Evolutionary conservation across 64 coral and sea anemone species (phyloP), one percentile per base, ranked within the genome.

Genomic region (Montipora sp.): DNA sequence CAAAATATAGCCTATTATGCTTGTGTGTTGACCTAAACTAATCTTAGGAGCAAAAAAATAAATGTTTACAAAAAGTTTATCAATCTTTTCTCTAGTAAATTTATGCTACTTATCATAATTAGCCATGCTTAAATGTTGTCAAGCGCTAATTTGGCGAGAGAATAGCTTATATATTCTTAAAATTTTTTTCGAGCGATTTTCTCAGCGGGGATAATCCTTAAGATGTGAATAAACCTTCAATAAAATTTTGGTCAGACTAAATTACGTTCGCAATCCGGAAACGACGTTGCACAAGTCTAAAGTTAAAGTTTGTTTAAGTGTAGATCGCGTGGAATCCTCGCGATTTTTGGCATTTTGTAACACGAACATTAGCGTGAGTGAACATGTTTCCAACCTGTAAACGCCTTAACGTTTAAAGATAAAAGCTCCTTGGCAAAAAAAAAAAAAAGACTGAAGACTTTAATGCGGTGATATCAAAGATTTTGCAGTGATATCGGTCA

Each of bases 371-470:
- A 67, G 82, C 82, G 82, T 85, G 63, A 18, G 14, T 8, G 13
- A 15, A 11, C 63, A 65, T 13, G 43, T 83, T 67, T 85, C 8
- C 14, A 71, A 12, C 18, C 44, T 6, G 13, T 85, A 85, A 85
- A 71, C 82, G 80, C 80, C 59, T 83, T 83, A 83, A 14, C 77
- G 27, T 83, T 83, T 36, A 83, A 83, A 48, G 60, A 69, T 43
- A 19, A 85, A 85, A 85, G 46, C 65, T 85, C 47, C 65, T 85
- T 85, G 61, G 36, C 36, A 36, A 36, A 20, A 48, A 21, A 50
- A 4, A 71, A 69, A 77, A 77, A 13, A 67, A 67, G 14, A 21
- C 19, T 81, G 43, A 4, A 84, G 59, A 70, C 81, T 71, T 5
- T 22, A 48, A 49, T 69, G 81, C 81, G 43, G 46, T 63, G 19